phyloP scores from a whole-genome alignment of 2,797 vertebrate genomes.

The Adrianichthys oophorus region DNA sequence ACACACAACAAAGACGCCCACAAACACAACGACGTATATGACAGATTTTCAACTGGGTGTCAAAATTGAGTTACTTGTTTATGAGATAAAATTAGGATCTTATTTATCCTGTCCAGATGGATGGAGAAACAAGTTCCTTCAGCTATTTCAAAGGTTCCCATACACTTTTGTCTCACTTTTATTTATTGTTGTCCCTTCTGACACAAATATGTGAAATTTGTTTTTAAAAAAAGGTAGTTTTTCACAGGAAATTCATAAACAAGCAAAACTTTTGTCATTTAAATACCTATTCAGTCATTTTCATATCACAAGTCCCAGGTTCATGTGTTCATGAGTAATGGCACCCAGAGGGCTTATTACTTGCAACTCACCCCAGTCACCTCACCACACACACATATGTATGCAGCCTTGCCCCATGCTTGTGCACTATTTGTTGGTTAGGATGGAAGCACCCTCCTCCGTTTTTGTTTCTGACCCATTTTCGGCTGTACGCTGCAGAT shows the following conservation, averaged over 20 bases:
- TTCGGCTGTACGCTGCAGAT: slow-evolving; percentile 37
- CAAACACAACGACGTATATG: slow-evolving; percentile 40
- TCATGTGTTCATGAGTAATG: slow-evolving; percentile 35
- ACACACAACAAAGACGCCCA: slow-evolving; percentile 49
- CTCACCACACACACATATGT: slow-evolving; percentile 14
- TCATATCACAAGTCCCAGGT: slow-evolving; percentile 19
- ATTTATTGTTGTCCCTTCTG: neutral
- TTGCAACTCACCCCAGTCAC: slow-evolving; percentile 31
- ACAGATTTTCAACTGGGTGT: slow-evolving; percentile 48
- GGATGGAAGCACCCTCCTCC: slow-evolving; percentile 14
- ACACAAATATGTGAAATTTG: neutral
- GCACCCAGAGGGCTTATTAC: slow-evolving; percentile 23
- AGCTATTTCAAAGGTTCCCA: neutral
- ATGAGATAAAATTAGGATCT: slow-evolving; percentile 40
- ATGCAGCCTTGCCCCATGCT: slow-evolving; percentile 14
- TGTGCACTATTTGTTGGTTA: slow-evolving; percentile 7
- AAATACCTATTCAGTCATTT: neutral
- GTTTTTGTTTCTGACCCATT: slow-evolving; percentile 68
- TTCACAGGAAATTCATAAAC: too few species aligned
- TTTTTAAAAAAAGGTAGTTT: neutral
- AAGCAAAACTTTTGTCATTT: neutral
- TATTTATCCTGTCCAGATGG: slow-evolving; percentile 27
- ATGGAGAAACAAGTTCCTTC: slow-evolving; percentile 27
- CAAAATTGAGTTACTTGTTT: slow-evolving; percentile 53
- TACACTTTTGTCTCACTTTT: neutral